phyloP scores from a whole-genome alignment of 1,140 invertebrate species.

The Goniozus legneri region DNA sequence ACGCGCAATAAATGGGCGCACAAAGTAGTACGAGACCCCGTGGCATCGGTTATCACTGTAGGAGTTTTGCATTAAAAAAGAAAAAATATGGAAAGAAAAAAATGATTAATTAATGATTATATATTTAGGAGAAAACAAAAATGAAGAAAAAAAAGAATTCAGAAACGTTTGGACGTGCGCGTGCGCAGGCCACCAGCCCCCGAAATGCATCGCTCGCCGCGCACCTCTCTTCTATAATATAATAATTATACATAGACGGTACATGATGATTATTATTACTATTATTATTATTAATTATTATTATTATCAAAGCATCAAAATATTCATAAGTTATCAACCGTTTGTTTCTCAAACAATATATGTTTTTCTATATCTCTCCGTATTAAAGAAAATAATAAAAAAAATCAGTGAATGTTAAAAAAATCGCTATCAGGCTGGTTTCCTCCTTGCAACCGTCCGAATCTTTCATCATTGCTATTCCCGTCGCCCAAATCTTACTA shows the following conservation, averaged over 20 bases:
- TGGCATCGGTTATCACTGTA: slow-evolving; percentile 49
- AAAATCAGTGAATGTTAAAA: slow-evolving; percentile 52
- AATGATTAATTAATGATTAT: slow-evolving; percentile 42
- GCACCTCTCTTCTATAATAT: slow-evolving; percentile 50
- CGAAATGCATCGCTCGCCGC: slow-evolving; percentile 39
- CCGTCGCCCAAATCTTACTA: too few species aligned
- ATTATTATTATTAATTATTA: slow-evolving; percentile 36
- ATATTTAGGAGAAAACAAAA: slow-evolving; percentile 40
- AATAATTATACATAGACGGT: slow-evolving; percentile 54
- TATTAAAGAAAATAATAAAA: slow-evolving; percentile 53
- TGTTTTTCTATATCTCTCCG: slow-evolving; percentile 54
- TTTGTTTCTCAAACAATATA: slow-evolving; percentile 54
- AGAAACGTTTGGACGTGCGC: slow-evolving; percentile 38
- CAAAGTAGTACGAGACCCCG: slow-evolving; percentile 43
- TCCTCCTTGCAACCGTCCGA: background rate
- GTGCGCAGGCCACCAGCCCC: slow-evolving; percentile 39
- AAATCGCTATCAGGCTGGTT: slow-evolving; percentile 11
- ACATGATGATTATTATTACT: slow-evolving; percentile 36
- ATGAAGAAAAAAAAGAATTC: slow-evolving; percentile 25
- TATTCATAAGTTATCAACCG: slow-evolving; percentile 51
- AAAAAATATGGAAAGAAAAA: slow-evolving; percentile 23
- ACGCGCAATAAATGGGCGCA: slow-evolving; percentile 43
- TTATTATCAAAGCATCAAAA: slow-evolving; percentile 52
- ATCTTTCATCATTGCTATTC: too few species aligned
- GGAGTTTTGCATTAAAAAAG: slow-evolving; percentile 48